A percentile compares a stretch with the other conserved stretches of the same genome.
Conservation (phyloP, 1,140 invertebrate genomes). For the Listronotus oregonensis region DNA sequence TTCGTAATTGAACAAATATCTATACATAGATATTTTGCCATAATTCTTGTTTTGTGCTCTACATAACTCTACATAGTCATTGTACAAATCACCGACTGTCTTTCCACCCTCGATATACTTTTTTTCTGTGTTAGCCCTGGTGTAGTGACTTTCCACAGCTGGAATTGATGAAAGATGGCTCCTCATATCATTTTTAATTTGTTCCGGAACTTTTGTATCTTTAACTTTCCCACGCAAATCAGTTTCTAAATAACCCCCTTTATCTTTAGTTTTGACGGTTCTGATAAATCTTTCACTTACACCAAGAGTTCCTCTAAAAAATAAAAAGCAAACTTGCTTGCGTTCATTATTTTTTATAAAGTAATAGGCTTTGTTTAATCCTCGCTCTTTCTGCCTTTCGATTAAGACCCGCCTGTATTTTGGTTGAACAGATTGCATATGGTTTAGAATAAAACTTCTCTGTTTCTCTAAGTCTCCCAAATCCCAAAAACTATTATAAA, state of each 20-base stretch:
- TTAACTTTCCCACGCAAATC: constrained; percentile 17
- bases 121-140: constrained; percentile 36
- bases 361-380: constrained; percentile 21
- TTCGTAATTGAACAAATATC: constrained; percentile 19
- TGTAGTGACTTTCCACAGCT: constrained; percentile 36
- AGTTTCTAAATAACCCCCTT: constrained; percentile 9
- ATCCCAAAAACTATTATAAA: constrained; percentile 15
- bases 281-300: constrained; percentile 14
- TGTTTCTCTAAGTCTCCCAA: constrained; percentile 19
- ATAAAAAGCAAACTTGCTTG: constrained; percentile 22
- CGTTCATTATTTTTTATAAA: constrained; percentile 23
- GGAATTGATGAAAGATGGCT: constrained; percentile 17
- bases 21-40: constrained; percentile 27
- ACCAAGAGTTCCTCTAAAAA: constrained; percentile 21
- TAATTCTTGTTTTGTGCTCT: constrained; percentile 2
- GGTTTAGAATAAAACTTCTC: constrained; percentile 12
- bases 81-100: constrained; percentile 41
- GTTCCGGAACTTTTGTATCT: not conserved
- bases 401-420: constrained; percentile 14
- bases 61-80: constrained; percentile 35
- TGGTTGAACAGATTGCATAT: constrained; percentile 18
- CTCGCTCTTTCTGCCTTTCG: constrained; percentile 1
- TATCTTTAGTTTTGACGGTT: constrained; percentile 20
- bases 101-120: constrained; percentile 45
- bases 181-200: constrained; percentile 21